These are phyloP conservation scores for Amphiprion clarkii DNA, from an alignment of 2,797 vertebrate species.

Conservation along the genomic window DNA sequence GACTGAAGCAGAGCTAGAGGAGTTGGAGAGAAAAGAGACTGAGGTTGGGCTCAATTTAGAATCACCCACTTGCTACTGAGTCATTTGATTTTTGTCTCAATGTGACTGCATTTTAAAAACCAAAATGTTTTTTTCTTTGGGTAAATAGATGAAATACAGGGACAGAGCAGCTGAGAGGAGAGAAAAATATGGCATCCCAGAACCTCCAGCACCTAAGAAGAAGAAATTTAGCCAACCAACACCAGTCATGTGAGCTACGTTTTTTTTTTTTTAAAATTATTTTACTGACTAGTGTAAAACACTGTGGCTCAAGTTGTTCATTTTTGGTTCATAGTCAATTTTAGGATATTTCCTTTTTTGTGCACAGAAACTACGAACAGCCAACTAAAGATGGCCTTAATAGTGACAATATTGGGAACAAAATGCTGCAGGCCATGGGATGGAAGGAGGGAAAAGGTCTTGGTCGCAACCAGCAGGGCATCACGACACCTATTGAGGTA, in stretches of 20 bases:
- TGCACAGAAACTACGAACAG: constrained; percentile 95
- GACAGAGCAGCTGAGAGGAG: constrained; percentile 97
- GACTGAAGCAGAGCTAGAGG: constrained; percentile 94
- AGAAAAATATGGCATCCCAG: constrained; percentile 98
- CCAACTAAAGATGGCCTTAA: constrained; percentile 98
- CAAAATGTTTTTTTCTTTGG: not conserved
- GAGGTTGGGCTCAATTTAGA: constrained; percentile 84
- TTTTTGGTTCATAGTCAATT: not conserved
- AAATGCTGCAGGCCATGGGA: constrained; percentile 99
- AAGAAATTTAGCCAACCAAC: constrained; percentile 93
- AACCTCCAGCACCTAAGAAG: constrained; percentile 96
- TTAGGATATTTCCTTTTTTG: constrained; percentile 3
- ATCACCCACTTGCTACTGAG: not conserved
- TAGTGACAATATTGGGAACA: constrained; percentile 98
- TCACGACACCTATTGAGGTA: constrained; percentile 97
- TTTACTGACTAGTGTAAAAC: not conserved
- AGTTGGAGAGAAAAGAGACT: constrained; percentile 94
- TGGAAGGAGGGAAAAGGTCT: constrained; percentile 98
- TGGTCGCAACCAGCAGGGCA: constrained; percentile 97
- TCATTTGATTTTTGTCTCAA: not conserved
- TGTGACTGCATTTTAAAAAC: not conserved
- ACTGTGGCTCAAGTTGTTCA: accelerated
- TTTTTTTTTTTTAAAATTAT: not conserved
- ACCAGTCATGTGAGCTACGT: constrained; percentile 88
- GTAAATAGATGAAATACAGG: constrained; percentile 93